These are phyloP conservation scores for Drosophila sp. DNA, from an alignment of 1,140 invertebrate species.

Conservation along the genomic window DNA sequence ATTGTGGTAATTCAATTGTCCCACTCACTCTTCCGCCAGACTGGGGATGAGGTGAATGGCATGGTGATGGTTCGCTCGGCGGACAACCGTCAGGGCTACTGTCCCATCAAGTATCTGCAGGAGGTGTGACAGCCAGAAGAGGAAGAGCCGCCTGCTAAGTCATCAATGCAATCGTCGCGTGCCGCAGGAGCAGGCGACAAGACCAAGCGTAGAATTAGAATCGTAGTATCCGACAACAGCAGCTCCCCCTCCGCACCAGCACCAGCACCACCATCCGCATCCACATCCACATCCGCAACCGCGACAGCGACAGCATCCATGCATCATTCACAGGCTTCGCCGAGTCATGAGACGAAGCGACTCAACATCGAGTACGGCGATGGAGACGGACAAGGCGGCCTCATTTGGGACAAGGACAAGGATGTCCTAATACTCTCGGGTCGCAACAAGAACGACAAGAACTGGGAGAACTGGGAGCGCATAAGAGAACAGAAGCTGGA, in stretches of 20 bases:
- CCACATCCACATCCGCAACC: constrained; percentile 5
- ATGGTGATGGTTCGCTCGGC: constrained; percentile 97
- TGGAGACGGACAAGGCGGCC: constrained; percentile 54
- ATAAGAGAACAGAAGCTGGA: constrained; percentile 83
- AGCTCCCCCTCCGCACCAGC: constrained; percentile 47
- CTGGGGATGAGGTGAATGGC: constrained; percentile 95
- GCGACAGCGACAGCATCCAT: constrained; percentile 4
- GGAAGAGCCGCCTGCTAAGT: constrained; percentile 82
- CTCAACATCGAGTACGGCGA: constrained; percentile 76
- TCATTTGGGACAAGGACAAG: constrained; percentile 68
- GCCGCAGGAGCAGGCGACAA: constrained; percentile 68
- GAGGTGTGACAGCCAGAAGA: constrained; percentile 91
- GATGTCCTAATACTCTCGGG: constrained; percentile 64
- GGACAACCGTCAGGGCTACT: constrained; percentile 93
- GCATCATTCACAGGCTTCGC: constrained; percentile 42
- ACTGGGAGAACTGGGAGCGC: constrained; percentile 84
- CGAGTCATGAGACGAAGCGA: constrained; percentile 64
- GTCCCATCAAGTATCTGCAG: constrained; percentile 92
- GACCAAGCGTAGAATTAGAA: constrained; percentile 84
- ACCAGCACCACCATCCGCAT: constrained; percentile 28
- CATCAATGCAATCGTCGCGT: constrained; percentile 73
- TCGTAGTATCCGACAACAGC: constrained; percentile 75
- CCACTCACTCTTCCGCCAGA: constrained; percentile 68
- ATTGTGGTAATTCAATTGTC: background rate
- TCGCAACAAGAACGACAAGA: constrained; percentile 83